Evolutionary conservation across 2,888 invertebrate species (phyloP).

Genomic region (Agrotis clavis): DNA sequence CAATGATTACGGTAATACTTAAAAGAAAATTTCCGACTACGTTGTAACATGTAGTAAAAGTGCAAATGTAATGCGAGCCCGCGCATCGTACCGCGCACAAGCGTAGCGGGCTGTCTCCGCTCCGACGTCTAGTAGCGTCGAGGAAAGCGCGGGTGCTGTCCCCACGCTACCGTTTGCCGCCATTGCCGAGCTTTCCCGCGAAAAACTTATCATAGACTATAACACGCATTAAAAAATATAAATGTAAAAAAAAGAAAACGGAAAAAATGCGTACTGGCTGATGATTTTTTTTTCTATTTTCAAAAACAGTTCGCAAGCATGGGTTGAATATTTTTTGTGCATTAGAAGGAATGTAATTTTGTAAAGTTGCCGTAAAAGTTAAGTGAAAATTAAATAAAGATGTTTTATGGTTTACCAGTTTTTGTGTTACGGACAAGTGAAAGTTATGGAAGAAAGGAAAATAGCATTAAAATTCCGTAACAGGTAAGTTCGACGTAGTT

Average conservation of each 20-base stretch:
- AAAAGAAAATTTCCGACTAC: constrained; percentile 6
- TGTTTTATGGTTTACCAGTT: constrained; percentile 49
- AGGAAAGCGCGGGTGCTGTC: constrained; percentile 80
- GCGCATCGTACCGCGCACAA: constrained; percentile 85
- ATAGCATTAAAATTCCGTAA: constrained; percentile 25
- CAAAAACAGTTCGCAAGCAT: constrained; percentile 38
- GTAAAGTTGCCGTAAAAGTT: constrained; percentile 19
- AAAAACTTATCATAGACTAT: constrained; percentile 78
- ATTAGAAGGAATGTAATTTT: constrained; percentile 9
- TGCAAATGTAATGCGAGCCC: constrained; percentile 64
- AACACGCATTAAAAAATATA: constrained; percentile 53
- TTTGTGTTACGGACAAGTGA: constrained; percentile 61
- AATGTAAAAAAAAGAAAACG: constrained; percentile 14
- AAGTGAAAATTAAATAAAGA: constrained; percentile 51
- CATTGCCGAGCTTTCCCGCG: constrained; percentile 80
- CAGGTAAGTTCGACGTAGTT: constrained; percentile 52
- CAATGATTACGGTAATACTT: neutral
- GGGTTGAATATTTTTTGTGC: constrained; percentile 45
- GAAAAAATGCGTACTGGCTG: constrained; percentile 14
- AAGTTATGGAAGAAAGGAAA: constrained; percentile 38
- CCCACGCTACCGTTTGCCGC: constrained; percentile 65
- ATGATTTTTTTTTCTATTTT: constrained; percentile 11
- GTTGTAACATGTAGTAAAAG: constrained; percentile 38
- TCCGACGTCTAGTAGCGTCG: constrained; percentile 79
- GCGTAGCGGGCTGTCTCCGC: constrained; percentile 72